Base-by-base conservation (phyloP, 1,140 invertebrate genomes). In the Neomicropteryx cornuta region DNA sequence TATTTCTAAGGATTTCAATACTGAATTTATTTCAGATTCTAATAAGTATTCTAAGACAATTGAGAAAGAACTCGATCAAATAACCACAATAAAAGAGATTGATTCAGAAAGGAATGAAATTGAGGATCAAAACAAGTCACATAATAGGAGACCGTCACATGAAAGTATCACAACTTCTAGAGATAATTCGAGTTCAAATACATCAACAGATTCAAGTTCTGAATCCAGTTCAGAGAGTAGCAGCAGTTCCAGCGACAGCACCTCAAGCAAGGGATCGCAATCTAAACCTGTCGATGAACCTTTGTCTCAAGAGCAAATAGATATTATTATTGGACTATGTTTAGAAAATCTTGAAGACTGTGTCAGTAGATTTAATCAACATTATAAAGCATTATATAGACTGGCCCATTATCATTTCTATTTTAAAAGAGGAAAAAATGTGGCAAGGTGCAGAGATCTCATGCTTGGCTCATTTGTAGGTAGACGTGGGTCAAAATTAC, bases 311-410 rank as follows among this genome's bases (percentile, higher is more conserved):
- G 55, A 62, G 24, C 60, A 70, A 45, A 60, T 71, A 17, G 58
- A 60, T 47, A 56, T 56, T 41, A 68, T 72, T 32, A 60, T 68
- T 5, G 50, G 53, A 31, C 55, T 56, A 13, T 92, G 88, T 58
- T 51, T 91, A 17, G 68, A 72, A 49, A 87, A 85, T 13, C 58
- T 96, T 31, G 81, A 89, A 64, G 75, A 88, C 44, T 95, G 90
- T 56, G 71, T 89, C 3, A 72, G 75, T 32, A 67, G 91, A 27
- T 92, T 92, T 63, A 79, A 87, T 0, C 83, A 87, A 47, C 90
- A 97, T 66, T 95, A 94, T 58, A 96, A 96, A 64, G 86, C 89
- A 0, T 69, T 91, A 18, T 95, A 93, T 59, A 73, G 90, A 42
- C 58, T 96, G 19, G 81, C 87, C 2, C 76, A 92, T 59, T 81